A percentile compares a stretch with the other conserved stretches of the same genome.
These are phyloP conservation scores for Desmodus rotundus DNA, from an alignment of 2,113 vertebrate species.

Conservation along the genomic window DNA sequence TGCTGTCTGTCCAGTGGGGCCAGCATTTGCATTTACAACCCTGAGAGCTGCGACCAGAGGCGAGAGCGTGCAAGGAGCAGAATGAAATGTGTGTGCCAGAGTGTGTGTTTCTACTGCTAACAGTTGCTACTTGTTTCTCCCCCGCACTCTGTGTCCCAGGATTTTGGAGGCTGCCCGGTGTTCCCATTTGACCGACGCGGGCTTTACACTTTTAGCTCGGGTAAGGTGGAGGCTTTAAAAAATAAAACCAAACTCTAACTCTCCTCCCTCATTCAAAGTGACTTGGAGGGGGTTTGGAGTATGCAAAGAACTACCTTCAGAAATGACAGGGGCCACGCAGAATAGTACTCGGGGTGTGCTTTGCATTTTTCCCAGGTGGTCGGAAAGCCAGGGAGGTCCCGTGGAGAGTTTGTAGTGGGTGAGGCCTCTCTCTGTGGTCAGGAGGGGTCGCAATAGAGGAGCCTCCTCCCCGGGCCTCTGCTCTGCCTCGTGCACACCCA, in stretches of 20 bases:
- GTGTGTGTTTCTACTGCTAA: background rate
- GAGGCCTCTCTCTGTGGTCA: background rate
- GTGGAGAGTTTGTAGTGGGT: background rate
- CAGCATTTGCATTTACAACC: background rate
- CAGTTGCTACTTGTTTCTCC: background rate
- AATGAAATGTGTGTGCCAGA: fast-evolving
- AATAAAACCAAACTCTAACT: background rate
- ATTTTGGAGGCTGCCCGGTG: conserved; percentile 94
- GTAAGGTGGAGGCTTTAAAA: conserved; percentile 76
- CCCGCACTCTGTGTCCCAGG: conserved; percentile 67
- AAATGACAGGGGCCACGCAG: background rate
- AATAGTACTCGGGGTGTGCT: fast-evolving
- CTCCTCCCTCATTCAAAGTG: background rate
- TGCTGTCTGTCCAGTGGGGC: background rate
- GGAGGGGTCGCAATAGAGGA: background rate
- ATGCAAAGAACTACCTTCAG: background rate
- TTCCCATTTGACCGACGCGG: conserved; percentile 92
- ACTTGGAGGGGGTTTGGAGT: background rate
- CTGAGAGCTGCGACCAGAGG: background rate
- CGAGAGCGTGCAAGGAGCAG: background rate
- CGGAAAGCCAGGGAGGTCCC: background rate
- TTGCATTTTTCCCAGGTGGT: background rate
- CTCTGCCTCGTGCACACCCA: background rate
- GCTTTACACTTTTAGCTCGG: conserved; percentile 91
- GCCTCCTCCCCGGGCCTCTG: background rate